Percentiles rank a stretch among this genome's conserved stretches.
Conservation (phyloP, 2,888 invertebrate species). For the Eristalis intricaria region DNA sequence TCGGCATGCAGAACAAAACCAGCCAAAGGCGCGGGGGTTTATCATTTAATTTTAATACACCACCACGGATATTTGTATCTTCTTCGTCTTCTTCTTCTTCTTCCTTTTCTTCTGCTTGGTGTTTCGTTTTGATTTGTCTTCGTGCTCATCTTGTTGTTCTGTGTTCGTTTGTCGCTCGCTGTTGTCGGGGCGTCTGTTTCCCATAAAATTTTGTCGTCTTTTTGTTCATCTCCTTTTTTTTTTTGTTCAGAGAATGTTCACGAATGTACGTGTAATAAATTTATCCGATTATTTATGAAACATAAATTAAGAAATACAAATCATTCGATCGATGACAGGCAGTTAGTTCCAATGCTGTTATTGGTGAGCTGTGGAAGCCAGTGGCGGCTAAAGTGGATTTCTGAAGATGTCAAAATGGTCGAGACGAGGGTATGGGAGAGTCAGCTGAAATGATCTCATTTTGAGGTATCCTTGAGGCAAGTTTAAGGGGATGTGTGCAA, state of each 20-base stretch:
- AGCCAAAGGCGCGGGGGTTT: constrained; percentile 58
- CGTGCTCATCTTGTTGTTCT: neutral
- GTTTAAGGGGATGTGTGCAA: no score
- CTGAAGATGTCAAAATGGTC: neutral
- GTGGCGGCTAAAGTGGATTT: constrained; percentile 19
- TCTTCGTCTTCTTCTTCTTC: neutral
- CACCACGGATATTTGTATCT: constrained; percentile 27
- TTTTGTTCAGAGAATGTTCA: constrained; percentile 12
- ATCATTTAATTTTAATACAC: constrained; percentile 55
- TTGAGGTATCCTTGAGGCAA: neutral
- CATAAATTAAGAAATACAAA: constrained; percentile 81
- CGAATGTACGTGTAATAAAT: constrained; percentile 61
- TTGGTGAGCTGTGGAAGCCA: constrained; percentile 1
- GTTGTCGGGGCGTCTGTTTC: constrained; percentile 59
- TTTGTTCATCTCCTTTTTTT: neutral
- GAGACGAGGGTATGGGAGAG: neutral
- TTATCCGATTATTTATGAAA: constrained; percentile 81
- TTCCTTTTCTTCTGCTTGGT: neutral
- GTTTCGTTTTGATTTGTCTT: constrained; percentile 9
- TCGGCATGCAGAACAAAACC: constrained; percentile 4
- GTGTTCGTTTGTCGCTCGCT: neutral
- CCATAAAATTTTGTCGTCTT: constrained; percentile 22
- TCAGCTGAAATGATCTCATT: neutral
- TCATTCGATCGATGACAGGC: constrained; percentile 80
- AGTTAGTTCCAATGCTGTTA: constrained; percentile 42